These are phyloP conservation scores for Asarcornis scutulata DNA, from an alignment of 2,113 vertebrate species.

Conservation along the genomic window DNA sequence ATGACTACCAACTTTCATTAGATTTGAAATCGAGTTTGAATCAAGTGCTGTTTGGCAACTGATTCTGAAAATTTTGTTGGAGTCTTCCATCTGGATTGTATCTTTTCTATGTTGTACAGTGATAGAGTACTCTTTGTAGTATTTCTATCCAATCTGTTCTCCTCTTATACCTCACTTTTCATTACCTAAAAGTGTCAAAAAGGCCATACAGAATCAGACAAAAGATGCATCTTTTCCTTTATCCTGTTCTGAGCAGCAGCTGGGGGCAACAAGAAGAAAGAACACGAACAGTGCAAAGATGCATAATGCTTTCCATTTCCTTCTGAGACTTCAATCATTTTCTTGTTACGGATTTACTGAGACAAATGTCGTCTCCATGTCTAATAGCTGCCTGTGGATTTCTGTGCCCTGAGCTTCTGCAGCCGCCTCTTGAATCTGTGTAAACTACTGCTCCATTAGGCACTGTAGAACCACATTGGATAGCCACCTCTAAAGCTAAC, in stretches of 20 bases:
- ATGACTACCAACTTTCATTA: neutral
- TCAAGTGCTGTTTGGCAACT: neutral
- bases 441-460: neutral
- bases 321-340: neutral
- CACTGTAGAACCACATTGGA: neutral
- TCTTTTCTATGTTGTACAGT: neutral
- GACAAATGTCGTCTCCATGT: neutral
- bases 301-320: neutral
- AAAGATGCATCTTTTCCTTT: neutral
- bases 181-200: neutral
- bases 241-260: neutral
- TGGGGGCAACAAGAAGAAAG: neutral
- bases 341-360: neutral
- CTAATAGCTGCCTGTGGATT: neutral
- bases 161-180: neutral
- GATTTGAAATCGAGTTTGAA: neutral
- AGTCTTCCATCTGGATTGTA: neutral
- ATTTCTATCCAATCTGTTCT: neutral
- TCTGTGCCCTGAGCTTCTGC: neutral
- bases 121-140: neutral
- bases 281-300: neutral
- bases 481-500: neutral
- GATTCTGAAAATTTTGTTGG: neutral
- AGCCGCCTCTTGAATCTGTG: accelerated
- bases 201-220: neutral